Evolutionary conservation across 2,113 vertebrate species (phyloP).

Genomic region (Carlito syrichta): DNA sequence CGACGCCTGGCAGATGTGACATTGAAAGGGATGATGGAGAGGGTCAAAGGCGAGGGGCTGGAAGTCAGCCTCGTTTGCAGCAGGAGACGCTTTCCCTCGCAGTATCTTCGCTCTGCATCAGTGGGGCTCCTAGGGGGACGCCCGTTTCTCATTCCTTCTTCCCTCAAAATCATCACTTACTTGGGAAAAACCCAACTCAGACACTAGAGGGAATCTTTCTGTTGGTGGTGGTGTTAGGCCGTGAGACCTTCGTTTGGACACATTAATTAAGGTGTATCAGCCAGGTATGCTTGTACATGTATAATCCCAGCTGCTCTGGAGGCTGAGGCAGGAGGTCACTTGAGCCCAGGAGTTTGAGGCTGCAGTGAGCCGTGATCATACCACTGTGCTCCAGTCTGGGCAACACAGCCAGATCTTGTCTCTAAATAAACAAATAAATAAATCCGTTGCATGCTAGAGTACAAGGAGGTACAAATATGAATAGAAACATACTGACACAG

Average conservation of each 20-base stretch:
- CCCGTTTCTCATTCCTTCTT: not conserved
- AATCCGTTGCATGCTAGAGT: not conserved
- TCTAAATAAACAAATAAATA: not conserved
- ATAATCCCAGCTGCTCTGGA: not conserved
- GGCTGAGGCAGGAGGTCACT: not conserved
- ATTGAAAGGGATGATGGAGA: slow-evolving; percentile 5
- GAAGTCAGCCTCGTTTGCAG: not conserved
- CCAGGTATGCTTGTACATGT: not conserved
- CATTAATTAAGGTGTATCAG: not conserved
- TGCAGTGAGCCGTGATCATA: too few relatives aligned
- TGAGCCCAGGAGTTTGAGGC: not conserved
- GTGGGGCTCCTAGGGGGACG: not conserved
- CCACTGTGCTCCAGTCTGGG: too few relatives aligned
- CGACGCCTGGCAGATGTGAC: not conserved
- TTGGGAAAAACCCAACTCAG: not conserved
- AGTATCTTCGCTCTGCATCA: not conserved
- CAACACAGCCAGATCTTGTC: not conserved
- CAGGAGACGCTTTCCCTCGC: not conserved
- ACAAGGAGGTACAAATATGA: not conserved
- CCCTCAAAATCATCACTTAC: not conserved
- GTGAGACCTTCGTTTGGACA: not conserved
- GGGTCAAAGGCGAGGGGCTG: not conserved
- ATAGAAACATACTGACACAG: not conserved
- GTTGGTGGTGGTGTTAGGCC: not conserved
- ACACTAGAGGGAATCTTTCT: not conserved